These are phyloP conservation scores for Cavia porcellus DNA, from an alignment of 2,113 vertebrate genomes.

Conservation along the genomic window DNA sequence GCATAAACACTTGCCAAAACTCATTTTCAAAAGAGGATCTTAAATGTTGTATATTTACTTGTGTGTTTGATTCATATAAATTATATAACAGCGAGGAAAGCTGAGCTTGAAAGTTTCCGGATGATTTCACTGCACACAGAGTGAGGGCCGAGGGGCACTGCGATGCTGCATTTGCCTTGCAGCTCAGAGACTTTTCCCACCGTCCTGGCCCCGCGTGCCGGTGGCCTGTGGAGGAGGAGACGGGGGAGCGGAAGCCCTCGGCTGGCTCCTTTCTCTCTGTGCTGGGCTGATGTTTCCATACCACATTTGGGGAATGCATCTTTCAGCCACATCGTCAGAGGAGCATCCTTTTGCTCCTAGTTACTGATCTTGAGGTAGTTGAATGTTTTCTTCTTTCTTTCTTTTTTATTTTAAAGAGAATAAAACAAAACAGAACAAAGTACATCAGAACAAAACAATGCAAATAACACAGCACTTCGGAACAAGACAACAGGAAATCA, in stretches of 20 bases:
- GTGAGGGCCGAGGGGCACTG: not conserved
- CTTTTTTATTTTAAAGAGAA: too few relatives aligned
- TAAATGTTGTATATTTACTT: not conserved
- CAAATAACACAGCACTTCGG: too few relatives aligned
- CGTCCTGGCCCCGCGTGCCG: not conserved
- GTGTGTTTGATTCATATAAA: not conserved
- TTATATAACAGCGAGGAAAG: not conserved
- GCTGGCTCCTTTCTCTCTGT: not conserved
- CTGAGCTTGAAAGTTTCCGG: not conserved
- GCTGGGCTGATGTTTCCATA: not conserved
- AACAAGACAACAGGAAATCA: too few relatives aligned
- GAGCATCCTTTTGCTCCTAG: not conserved
- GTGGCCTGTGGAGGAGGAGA: not conserved
- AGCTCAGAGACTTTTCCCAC: not conserved
- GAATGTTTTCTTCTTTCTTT: conserved; percentile 29
- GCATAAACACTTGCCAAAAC: not conserved
- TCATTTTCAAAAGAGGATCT: not conserved
- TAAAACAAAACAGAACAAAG: too few relatives aligned
- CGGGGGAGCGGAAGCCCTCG: not conserved
- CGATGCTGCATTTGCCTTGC: not conserved
- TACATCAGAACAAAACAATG: too few relatives aligned
- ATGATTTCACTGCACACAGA: not conserved
- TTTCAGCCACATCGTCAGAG: not conserved
- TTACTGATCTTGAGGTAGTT: not conserved
- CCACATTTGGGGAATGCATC: not conserved